Conservation (phyloP, 2,888 invertebrate genomes). For the Polydrusus cervinus region DNA sequence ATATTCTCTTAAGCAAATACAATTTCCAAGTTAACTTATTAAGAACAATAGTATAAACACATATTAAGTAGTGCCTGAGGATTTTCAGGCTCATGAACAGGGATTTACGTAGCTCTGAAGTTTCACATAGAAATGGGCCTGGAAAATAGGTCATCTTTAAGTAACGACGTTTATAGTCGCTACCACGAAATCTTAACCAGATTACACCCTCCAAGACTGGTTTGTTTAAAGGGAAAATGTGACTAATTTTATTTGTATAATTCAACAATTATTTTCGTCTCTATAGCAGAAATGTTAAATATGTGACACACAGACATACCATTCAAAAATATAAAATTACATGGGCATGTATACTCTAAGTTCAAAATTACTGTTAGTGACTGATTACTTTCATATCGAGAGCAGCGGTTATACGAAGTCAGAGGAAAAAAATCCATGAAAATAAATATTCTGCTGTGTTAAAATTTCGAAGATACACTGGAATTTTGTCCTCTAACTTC, state of each 20-base stretch:
- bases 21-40: conserved; percentile 1
- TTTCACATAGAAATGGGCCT: not conserved
- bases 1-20: not conserved
- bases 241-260: conserved; percentile 6
- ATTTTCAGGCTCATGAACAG: conserved; percentile 7
- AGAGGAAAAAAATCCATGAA: too few relatives aligned
- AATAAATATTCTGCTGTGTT: too few relatives aligned
- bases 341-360: too few relatives aligned
- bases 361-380: too few relatives aligned
- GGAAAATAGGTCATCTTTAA: conserved; percentile 12
- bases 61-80: conserved; percentile 10
- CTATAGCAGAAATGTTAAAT: too few relatives aligned
- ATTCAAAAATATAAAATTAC: too few relatives aligned
- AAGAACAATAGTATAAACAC: not conserved
- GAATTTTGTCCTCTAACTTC: too few relatives aligned
- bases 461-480: too few relatives aligned
- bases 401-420: too few relatives aligned
- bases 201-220: not conserved
- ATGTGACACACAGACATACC: too few relatives aligned
- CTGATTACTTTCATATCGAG: too few relatives aligned
- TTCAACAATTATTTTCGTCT: not conserved
- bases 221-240: not conserved
- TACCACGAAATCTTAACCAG: not conserved
- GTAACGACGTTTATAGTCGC: not conserved
- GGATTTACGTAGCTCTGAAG: conserved; percentile 3